These are phyloP conservation scores for Porites evermanni DNA, from an alignment of 92 coral and sea anemone species.

Conservation along the genomic window DNA sequence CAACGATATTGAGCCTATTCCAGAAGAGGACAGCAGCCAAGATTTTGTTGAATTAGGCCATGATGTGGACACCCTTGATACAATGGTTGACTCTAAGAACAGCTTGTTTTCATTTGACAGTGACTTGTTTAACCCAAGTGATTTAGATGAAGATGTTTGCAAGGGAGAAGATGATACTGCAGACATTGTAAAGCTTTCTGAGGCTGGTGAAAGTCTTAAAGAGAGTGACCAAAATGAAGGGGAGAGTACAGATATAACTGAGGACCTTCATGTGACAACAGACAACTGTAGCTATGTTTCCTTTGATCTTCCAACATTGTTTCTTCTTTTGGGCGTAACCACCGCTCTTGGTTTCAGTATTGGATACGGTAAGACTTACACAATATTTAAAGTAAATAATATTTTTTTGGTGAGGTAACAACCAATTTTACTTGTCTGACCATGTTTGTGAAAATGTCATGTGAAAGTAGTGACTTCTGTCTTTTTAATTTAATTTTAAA, in stretches of 20 bases:
- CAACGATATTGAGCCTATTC: slow-evolving; percentile 39
- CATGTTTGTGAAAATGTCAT: too few species aligned
- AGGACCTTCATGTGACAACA: neutral
- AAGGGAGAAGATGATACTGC: neutral
- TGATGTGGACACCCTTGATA: neutral
- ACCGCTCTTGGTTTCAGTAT: slow-evolving; percentile 96
- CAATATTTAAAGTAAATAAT: neutral
- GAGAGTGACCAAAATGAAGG: slow-evolving; percentile 19
- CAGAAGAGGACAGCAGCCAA: slow-evolving; percentile 42
- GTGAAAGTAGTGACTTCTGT: too few species aligned
- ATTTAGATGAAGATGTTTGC: slow-evolving; percentile 47
- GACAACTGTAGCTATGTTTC: neutral
- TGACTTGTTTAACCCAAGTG: slow-evolving; percentile 45
- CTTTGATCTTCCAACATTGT: slow-evolving; percentile 88
- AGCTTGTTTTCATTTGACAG: slow-evolving; percentile 54
- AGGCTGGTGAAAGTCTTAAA: slow-evolving; percentile 17
- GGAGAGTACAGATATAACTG: neutral
- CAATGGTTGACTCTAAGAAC: slow-evolving; percentile 10
- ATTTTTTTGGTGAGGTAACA: neutral
- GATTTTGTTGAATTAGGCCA: slow-evolving; percentile 34
- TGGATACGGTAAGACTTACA: slow-evolving; percentile 89
- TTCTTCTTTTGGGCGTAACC: slow-evolving; percentile 88
- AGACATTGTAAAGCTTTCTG: slow-evolving; percentile 3
- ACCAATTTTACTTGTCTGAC: neutral
- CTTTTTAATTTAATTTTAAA: too few species aligned